A percentile compares a stretch with the other conserved stretches of the same genome.
These are phyloP conservation scores for Cichladusa arquata DNA, from an alignment of 2,113 vertebrate genomes.

Conservation along the genomic window DNA sequence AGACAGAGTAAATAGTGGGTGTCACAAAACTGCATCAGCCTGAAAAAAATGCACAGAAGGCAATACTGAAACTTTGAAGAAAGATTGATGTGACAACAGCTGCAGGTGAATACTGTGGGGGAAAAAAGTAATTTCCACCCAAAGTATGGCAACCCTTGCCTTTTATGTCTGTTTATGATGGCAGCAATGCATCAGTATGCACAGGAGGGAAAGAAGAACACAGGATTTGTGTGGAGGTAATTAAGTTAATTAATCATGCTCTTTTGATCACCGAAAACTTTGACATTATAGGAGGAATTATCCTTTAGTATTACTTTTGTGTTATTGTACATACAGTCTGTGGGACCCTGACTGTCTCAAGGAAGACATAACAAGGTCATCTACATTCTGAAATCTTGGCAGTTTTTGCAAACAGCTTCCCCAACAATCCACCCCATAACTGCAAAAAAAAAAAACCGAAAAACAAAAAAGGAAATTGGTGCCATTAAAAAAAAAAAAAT, in stretches of 20 bases:
- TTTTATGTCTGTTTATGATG: background rate
- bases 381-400: background rate
- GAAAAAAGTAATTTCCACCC: background rate
- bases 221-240: background rate
- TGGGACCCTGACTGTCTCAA: background rate
- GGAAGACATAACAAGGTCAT: background rate
- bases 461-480: background rate
- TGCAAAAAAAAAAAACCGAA: background rate
- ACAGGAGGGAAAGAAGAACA: background rate
- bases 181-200: background rate
- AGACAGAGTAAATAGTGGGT: background rate
- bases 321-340: rapidly evolving
- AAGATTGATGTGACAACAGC: background rate
- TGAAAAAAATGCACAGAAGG: background rate
- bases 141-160: background rate
- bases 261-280: background rate
- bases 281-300: background rate
- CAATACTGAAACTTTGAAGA: background rate
- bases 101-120: background rate
- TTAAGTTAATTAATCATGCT: background rate
- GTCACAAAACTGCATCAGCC: background rate
- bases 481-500: background rate
- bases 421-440: background rate
- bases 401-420: background rate
- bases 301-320: background rate